A percentile compares a stretch with the other conserved stretches of the same genome.
phyloP scores from a whole-genome alignment of 2,113 vertebrate species.

The Peucedramus taeniatus region DNA sequence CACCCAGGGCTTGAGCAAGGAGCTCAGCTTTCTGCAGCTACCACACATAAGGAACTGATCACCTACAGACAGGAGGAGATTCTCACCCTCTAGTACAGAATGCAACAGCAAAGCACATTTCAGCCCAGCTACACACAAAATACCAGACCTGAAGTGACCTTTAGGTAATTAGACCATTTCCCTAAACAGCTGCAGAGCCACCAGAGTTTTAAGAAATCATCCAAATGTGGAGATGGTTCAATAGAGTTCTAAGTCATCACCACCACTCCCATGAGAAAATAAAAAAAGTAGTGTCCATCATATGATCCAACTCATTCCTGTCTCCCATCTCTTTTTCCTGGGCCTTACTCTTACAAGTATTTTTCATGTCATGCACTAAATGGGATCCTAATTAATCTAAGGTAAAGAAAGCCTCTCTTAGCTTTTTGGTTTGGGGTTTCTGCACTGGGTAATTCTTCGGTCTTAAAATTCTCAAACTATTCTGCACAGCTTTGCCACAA shows the following conservation, averaged over 20 bases:
- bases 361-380: neutral
- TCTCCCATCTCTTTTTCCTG: neutral
- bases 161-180: neutral
- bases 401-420: neutral
- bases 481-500: neutral
- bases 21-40: neutral
- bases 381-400: neutral
- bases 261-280: neutral
- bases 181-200: neutral
- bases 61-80: neutral
- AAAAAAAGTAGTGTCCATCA: neutral
- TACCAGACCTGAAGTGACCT: neutral
- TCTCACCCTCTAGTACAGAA: neutral
- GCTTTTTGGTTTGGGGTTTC: neutral
- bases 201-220: neutral
- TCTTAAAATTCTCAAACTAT: neutral
- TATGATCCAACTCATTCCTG: neutral
- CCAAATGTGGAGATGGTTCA: neutral
- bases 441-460: fast-evolving
- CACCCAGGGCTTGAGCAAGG: fast-evolving
- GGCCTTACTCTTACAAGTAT: neutral
- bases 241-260: neutral
- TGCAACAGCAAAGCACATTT: neutral
- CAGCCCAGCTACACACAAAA: neutral
- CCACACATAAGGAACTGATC: fast-evolving